Base-by-base conservation (phyloP, 2,888 invertebrate species). In the Syrista parreyssii region DNA sequence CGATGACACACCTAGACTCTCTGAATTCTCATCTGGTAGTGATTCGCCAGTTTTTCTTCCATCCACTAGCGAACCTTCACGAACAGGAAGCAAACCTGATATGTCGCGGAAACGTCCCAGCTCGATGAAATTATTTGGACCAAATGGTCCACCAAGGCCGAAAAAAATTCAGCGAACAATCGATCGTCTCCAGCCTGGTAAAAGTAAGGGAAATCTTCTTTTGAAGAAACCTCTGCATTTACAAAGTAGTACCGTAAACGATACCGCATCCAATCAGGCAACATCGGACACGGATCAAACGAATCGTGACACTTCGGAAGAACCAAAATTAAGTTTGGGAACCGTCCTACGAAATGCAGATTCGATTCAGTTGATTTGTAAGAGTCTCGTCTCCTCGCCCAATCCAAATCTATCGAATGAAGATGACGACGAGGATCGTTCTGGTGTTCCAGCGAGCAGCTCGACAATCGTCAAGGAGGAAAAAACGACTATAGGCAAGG, bases 321-420 rank as follows among this genome's bases (percentile, higher is more conserved):
- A 95, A 78, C 97, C 96, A 0, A 97, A 97, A 90, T 92, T 97
- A 11, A 97, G 97, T 89, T 93, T 97, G 72, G 97, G 97, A 1
- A 96, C 97, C 11, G 97, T 97, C 32, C 92, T 97, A 11, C 87
- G 89, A 68, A 91, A 91, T 40, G 89, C 88, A 6, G 91, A 91
- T 79, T 91, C 91, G 1, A 91, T 91, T 77, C 90, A 90, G 40
- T 83, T 89, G 36, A 91, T 91, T 76, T 91, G 91, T 77, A 91
- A 91, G 76, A 89, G 87, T 75, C 79, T 91, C 40, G 91, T 90
- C 12, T 87, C 91, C 0, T 91, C 91, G 12, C 91, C 91, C 0
- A 89, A 88, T 85, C 87, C 90, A 4, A 88, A 90, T 82, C 81
- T 88, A 15, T 88, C 89, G 4, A 90, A 90, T 77, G 92, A 92